Base-by-base conservation (phyloP, 2,797 vertebrate species). In the Sebastiscus albofasciatus region DNA sequence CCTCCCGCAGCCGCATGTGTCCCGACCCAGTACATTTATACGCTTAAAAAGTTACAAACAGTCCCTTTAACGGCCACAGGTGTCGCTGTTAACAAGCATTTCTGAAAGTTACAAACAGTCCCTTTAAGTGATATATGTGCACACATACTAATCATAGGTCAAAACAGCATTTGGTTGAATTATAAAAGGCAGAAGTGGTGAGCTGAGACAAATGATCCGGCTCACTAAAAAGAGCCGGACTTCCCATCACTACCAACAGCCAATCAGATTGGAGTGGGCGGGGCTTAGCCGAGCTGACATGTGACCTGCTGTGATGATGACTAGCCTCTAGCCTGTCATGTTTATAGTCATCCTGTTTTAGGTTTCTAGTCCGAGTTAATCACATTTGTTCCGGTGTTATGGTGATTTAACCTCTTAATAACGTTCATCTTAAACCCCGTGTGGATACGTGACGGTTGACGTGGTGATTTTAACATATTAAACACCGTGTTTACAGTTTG, bases 181-280 rank as follows among this genome's bases (percentile, higher is more conserved):
- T 39, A 39, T 13, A 39, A 39, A 39, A 39, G 36, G 36, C 36
- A 39, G 36, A 39, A 39, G 36, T 39, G 36, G 36, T 39, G 36
- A 39, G 36, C 36, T 39, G 36, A 39, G 36, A 12, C 36, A 39
- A 39, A 39, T 39, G 36, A 39, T 39, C 12, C 13, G 36, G 5
- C 12, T 39, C 36, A 39, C 36, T 39, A 1, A 1, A 39, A 39
- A 0, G 36, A 39, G 12, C 36, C 36, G 0, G 5, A 0, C 13
- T 0, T 39, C 12, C 36, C 36, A 39, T 39, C 12, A 39, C 36
- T 5, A 39, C 36, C 36, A 39, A 39, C 60, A 77, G 52, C 92
- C 91, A 94, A 94, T 94, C 77, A 87, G 39, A 39, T 12, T 0
- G 0, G n/a, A 46, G 42, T 75, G 26, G 79, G 74, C 75, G 86